Conservation (phyloP, 2,113 vertebrate species). For the Saccopteryx leptura region DNA sequence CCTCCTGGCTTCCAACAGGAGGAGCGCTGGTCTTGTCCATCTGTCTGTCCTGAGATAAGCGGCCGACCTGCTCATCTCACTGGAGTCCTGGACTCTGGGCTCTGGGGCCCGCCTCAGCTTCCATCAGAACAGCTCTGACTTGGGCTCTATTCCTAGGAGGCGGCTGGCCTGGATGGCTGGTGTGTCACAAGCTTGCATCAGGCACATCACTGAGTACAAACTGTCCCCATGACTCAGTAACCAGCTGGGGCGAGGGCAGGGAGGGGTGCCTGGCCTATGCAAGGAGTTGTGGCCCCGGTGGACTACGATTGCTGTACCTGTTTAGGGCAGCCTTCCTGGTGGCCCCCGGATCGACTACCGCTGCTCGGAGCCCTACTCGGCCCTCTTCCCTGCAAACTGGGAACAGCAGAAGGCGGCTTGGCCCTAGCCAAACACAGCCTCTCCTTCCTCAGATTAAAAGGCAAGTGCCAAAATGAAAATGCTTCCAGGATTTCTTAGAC, state of each 20-base stretch:
- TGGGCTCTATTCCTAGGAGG: background rate
- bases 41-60: background rate
- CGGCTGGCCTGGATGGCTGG: background rate
- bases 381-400: background rate
- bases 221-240: background rate
- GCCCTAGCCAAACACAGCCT: background rate
- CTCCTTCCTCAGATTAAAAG: background rate
- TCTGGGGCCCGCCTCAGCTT: background rate
- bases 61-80: fast-evolving
- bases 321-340: background rate
- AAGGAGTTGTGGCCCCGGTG: background rate
- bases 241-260: background rate
- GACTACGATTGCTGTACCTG: fast-evolving
- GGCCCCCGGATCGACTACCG: background rate
- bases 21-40: background rate
- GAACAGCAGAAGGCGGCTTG: background rate
- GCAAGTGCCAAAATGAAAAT: background rate
- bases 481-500: background rate
- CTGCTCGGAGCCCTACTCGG: background rate
- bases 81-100: background rate
- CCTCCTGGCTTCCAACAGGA: background rate
- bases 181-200: background rate
- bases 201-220: background rate
- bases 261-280: background rate
- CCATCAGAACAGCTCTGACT: background rate